Base-by-base conservation (phyloP, 2,113 vertebrate species). In the Notiomystis cincta region DNA sequence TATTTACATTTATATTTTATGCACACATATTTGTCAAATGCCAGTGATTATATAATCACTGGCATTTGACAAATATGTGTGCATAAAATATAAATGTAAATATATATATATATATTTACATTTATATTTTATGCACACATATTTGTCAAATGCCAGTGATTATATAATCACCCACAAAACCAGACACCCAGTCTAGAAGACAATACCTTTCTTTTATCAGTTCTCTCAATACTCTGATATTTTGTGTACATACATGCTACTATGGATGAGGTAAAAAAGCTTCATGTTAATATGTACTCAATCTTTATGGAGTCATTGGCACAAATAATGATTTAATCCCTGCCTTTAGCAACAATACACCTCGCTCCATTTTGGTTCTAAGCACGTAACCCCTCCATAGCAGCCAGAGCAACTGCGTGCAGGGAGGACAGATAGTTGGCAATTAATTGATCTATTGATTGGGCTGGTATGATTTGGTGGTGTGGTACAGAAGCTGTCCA, bases 311-410 rank as follows among this genome's bases (percentile, higher is more conserved):
- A 72, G 11, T 24, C 3, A 3, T 58, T 79, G 38, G 20, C 33
- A 78, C 5, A 45, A 73, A 65, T 13, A 61, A 50, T 75, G 50
- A 18, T 70, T 78, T 69, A 38, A 56, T 30, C 5, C 19, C 22
- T 51, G 6, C 11, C 53, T 80, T 81, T 66, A 54, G 4, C 2
- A 5, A 6, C 18, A n/a, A 33, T 50, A 37, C 18, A 11, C 4
- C 8, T 8, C 1, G 0, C 10, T 70, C 30, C 5, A 1, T 45
- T 77, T 75, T 56, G 12, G 1, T 54, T 82, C 15, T 24, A 66
- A 66, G 7, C 30, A 20, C 16, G 3, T 66, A 77, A 60, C 19
- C 56, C n/a, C 40, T 65, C 35, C 42, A 24, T 1, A 65, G 8
- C 31, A 70, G n/a, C 50, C 78, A 42, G 6, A 75, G 14, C 13